Percentiles rank a stretch among this genome's conserved stretches.
phyloP scores from a whole-genome alignment of 2,888 invertebrate species.

The Polia nebulosa region DNA sequence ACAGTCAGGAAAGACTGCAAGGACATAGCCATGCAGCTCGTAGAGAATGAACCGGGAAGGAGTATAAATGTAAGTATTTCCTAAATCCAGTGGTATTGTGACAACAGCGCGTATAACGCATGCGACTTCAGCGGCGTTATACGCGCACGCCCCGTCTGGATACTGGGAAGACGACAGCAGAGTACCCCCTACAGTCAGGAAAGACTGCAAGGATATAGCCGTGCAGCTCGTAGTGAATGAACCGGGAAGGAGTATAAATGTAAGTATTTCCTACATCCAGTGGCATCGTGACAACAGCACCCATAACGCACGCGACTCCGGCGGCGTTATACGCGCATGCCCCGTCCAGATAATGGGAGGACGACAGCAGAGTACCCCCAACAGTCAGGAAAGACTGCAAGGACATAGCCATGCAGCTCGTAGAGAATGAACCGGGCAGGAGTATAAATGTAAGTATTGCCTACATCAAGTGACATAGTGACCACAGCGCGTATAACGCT shows the following conservation, averaged over 20 bases:
- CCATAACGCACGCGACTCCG: constrained; percentile 95
- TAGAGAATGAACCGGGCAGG: constrained; percentile 94
- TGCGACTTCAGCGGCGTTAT: constrained; percentile 95
- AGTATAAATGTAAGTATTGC: constrained; percentile 92
- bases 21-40: constrained; percentile 94
- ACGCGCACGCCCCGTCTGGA: constrained; percentile 94
- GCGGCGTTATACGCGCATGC: constrained; percentile 95
- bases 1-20: constrained; percentile 93
- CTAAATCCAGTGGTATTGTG: constrained; percentile 92
- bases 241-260: constrained; percentile 94
- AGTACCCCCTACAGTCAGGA: constrained; percentile 93
- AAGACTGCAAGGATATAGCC: constrained; percentile 95
- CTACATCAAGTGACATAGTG: constrained; percentile 92
- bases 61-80: constrained; percentile 92
- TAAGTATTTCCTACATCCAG: constrained; percentile 84
- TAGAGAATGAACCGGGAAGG: constrained; percentile 94
- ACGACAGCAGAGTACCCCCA: constrained; percentile 94
- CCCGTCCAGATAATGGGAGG: constrained; percentile 95
- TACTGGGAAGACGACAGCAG: constrained; percentile 96
- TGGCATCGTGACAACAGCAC: constrained; percentile 95
- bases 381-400: constrained; percentile 93
- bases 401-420: constrained; percentile 94
- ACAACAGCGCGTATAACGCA: constrained; percentile 95
- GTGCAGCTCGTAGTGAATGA: constrained; percentile 95
- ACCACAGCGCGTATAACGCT: constrained; percentile 95